Conservation (phyloP, 2,113 vertebrate species). For the Petrocephalus zakoni region DNA sequence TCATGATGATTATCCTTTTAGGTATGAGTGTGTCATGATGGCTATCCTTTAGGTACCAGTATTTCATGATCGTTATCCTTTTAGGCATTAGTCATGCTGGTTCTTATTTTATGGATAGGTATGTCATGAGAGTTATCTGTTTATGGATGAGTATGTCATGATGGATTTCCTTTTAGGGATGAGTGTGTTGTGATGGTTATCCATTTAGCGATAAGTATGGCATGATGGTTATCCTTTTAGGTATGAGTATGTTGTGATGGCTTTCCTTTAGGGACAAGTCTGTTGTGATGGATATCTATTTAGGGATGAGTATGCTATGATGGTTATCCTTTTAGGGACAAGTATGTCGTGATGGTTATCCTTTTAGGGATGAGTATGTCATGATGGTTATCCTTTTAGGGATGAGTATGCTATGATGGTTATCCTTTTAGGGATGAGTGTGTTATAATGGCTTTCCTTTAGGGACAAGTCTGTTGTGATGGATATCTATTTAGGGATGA, state of each 20-base stretch:
- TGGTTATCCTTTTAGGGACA: not conserved
- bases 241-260: not conserved
- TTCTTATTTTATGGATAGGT: not conserved
- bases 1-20: not conserved
- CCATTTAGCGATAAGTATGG: not conserved
- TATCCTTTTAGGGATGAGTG: too few relatives aligned
- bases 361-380: too few relatives aligned
- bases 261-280: not conserved
- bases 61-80: not conserved
- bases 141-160: not conserved
- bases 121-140: not conserved
- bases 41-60: not conserved
- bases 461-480: not conserved
- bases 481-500: too few relatives aligned
- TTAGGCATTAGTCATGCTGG: not conserved
- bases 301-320: not conserved
- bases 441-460: too few relatives aligned
- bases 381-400: too few relatives aligned
- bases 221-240: not conserved
- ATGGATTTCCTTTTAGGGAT: not conserved
- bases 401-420: too few relatives aligned
- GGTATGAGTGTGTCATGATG: not conserved
- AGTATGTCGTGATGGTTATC: not conserved
- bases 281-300: not conserved
- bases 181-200: not conserved